Conservation (phyloP, 2,888 invertebrate species). For the Balanococcus diminutus region DNA sequence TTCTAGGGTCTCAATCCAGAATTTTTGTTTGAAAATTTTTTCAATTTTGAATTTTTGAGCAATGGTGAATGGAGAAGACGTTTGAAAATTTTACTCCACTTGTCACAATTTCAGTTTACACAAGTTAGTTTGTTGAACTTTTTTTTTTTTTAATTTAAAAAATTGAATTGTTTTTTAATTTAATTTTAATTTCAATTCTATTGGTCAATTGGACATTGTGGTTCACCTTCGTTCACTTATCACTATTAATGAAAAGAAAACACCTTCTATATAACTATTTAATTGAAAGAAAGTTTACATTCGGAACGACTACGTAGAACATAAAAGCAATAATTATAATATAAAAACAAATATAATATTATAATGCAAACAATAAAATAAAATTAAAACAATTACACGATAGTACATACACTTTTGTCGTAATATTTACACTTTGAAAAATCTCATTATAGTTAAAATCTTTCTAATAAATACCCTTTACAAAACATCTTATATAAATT, state of each 20-base stretch:
- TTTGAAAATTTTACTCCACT: no score
- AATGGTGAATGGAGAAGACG: no score
- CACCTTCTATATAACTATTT: slow-evolving; percentile 7
- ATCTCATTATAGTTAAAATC: neutral
- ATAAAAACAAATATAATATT: slow-evolving; percentile 23
- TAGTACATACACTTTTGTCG: neutral
- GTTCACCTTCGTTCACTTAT: no score
- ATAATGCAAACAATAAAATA: slow-evolving; percentile 21
- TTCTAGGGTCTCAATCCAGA: no score
- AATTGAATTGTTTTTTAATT: no score
- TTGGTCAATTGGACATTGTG: no score
- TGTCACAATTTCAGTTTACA: no score
- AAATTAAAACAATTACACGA: neutral
- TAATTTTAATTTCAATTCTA: no score
- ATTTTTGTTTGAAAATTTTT: no score
- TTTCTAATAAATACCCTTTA: neutral
- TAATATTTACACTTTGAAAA: neutral
- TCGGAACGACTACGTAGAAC: slow-evolving; percentile 28
- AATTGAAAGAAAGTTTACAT: slow-evolving; percentile 31
- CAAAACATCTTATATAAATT: neutral
- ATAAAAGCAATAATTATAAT: slow-evolving; percentile 6
- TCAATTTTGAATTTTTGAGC: no score
- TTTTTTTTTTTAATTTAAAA: no score
- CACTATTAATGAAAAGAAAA: neutral
- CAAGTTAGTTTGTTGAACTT: no score